phyloP scores from a whole-genome alignment of 2,113 vertebrate species.

The Halichoeres trimaculatus region DNA sequence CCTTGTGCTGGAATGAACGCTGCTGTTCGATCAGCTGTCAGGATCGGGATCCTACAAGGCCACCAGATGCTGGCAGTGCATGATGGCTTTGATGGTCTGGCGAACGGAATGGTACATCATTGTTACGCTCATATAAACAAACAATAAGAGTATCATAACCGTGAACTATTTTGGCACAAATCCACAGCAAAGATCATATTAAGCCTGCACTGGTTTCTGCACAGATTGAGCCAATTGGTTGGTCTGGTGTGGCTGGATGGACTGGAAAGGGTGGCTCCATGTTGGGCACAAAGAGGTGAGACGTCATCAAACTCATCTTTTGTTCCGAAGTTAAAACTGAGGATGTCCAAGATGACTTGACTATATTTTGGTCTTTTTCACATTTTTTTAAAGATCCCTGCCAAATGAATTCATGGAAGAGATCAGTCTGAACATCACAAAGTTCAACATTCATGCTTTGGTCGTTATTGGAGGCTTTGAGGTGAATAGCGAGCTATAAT shows the following conservation, averaged over 20 bases:
- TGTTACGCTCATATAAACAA: background rate
- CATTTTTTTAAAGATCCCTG: conserved; percentile 78
- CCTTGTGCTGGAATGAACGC: conserved; percentile 96
- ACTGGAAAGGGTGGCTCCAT: conserved; percentile 92
- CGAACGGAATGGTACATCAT: conserved; percentile 85
- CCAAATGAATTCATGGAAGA: conserved; percentile 87
- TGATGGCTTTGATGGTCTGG: conserved; percentile 93
- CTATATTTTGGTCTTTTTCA: conserved; percentile 1
- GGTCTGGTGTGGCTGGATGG: conserved; percentile 90
- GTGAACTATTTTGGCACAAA: background rate
- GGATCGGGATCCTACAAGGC: conserved; percentile 91
- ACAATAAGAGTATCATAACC: background rate
- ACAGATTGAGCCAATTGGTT: conserved; percentile 89
- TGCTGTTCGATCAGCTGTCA: conserved; percentile 88
- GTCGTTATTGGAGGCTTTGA: conserved; percentile 93
- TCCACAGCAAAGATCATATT: background rate
- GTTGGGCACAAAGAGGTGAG: conserved; percentile 92
- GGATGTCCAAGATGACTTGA: background rate
- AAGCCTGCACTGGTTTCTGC: background rate
- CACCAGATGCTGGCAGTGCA: conserved; percentile 91
- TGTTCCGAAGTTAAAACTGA: background rate
- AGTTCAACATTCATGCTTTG: conserved; percentile 88
- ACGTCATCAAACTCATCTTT: background rate
- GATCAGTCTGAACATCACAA: conserved; percentile 87
- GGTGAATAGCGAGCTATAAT: conserved; percentile 76